Evolutionary conservation across 2,797 vertebrate species (phyloP).

Genomic region (Peromyscus aztecus): DNA sequence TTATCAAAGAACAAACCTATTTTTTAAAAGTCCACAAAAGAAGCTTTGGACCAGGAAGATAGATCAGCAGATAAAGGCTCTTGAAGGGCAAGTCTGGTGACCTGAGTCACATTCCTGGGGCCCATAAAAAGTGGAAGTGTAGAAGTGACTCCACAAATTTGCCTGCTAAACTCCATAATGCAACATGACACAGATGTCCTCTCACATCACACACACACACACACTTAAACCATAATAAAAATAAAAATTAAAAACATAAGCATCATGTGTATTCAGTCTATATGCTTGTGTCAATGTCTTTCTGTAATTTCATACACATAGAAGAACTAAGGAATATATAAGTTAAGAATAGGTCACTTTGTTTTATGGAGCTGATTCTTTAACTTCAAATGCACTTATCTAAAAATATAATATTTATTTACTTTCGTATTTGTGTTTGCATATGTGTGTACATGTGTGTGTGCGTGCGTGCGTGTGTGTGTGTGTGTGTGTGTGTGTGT

Average conservation of each 20-base stretch:
- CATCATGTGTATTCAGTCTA: background rate
- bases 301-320: background rate
- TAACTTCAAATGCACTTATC: constrained; percentile 2
- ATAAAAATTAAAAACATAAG: background rate
- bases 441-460: background rate
- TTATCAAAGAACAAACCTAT: background rate
- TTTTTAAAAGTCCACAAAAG: too few species aligned
- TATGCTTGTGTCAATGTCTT: background rate
- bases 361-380: background rate
- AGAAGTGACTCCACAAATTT: background rate
- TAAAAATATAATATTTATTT: background rate
- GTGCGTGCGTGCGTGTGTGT: background rate
- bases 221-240: background rate
- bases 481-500: too few species aligned
- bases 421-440: background rate
- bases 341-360: background rate
- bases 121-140: background rate
- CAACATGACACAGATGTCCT: background rate
- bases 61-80: background rate
- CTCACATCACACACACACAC: background rate
- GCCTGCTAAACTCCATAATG: background rate
- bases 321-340: background rate
- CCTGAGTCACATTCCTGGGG: background rate
- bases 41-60: background rate
- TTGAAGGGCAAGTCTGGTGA: background rate